Conservation (phyloP, 2,113 vertebrate genomes). For the Gnathonemus longibarbis region DNA sequence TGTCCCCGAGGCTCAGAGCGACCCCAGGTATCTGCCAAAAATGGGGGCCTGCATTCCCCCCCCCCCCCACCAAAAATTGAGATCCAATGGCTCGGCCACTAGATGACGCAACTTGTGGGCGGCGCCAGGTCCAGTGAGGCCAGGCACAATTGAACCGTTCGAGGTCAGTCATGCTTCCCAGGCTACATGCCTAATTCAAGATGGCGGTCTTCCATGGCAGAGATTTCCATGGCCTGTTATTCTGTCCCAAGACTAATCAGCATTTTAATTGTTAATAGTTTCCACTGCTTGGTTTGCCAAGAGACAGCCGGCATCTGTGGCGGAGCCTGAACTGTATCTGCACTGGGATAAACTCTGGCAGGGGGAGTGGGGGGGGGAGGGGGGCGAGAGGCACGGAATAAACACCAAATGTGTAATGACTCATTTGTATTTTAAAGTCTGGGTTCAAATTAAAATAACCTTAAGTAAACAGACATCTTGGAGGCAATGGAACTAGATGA, state of each 20-base stretch:
- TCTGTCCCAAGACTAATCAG: conserved; percentile 37
- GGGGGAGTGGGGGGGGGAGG: background rate
- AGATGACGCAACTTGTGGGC: background rate
- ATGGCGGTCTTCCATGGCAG: conserved; percentile 43
- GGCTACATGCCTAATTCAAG: conserved; percentile 55
- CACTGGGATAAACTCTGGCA: conserved; percentile 25
- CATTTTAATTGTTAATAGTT: conserved; percentile 38
- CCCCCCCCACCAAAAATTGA: background rate
- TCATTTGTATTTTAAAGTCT: conserved; percentile 54
- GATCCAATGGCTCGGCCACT: background rate
- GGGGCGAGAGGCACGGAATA: conserved; percentile 23
- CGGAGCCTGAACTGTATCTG: conserved; percentile 33
- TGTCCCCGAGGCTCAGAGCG: conserved; percentile 55
- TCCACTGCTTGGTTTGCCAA: conserved; percentile 33
- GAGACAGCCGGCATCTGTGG: conserved; percentile 40
- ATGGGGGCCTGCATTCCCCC: background rate
- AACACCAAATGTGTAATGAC: conserved; percentile 50
- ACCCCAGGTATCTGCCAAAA: conserved; percentile 47
- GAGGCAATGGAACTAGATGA: conserved; percentile 53
- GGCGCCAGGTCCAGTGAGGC: background rate
- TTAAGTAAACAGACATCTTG: conserved; percentile 58
- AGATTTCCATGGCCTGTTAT: conserved; percentile 50
- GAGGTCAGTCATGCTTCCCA: conserved; percentile 31
- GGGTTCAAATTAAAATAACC: conserved; percentile 68
- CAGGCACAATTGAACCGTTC: background rate